These are phyloP conservation scores for Plebejus anna DNA, from an alignment of 2,888 invertebrate species.

Conservation along the genomic window DNA sequence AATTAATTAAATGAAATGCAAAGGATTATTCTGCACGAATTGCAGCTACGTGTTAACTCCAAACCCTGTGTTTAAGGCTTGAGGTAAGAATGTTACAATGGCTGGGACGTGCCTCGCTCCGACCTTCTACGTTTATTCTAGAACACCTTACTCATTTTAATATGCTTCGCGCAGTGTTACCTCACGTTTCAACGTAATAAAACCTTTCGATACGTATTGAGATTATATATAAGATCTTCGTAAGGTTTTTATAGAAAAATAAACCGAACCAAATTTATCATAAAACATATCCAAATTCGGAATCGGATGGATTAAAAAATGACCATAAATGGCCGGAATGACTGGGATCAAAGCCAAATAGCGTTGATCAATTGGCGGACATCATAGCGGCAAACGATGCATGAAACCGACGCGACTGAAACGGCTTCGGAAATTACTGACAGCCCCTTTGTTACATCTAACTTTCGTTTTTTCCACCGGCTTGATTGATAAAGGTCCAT, in stretches of 20 bases:
- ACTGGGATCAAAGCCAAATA: constrained; percentile 25
- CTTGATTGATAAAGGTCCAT: constrained; percentile 20
- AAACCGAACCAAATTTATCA: neutral
- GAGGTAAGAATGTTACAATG: constrained; percentile 41
- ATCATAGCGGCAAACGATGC: constrained; percentile 30
- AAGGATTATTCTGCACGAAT: constrained; percentile 49
- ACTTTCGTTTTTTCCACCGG: constrained; percentile 29
- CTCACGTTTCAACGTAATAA: neutral
- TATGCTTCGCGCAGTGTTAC: neutral
- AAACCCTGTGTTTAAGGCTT: constrained; percentile 34
- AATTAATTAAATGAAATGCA: constrained; percentile 61
- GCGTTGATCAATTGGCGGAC: constrained; percentile 30
- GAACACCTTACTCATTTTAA: constrained; percentile 23
- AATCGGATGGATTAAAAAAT: constrained; percentile 1
- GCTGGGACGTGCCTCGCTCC: constrained; percentile 40
- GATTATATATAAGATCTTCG: neutral
- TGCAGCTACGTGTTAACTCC: constrained; percentile 46
- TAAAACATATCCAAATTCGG: neutral
- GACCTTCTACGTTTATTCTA: constrained; percentile 17
- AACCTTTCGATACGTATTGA: neutral
- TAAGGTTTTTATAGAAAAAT: neutral
- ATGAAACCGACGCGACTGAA: constrained; percentile 30
- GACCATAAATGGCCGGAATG: constrained; percentile 10
- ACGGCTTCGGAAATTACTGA: constrained; percentile 28
- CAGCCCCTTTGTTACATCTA: constrained; percentile 27